A percentile compares a stretch with the other conserved stretches of the same genome.
Conservation (phyloP, 53 echinoderm and acorn worm species). For the Temnopleurus reevesii region DNA sequence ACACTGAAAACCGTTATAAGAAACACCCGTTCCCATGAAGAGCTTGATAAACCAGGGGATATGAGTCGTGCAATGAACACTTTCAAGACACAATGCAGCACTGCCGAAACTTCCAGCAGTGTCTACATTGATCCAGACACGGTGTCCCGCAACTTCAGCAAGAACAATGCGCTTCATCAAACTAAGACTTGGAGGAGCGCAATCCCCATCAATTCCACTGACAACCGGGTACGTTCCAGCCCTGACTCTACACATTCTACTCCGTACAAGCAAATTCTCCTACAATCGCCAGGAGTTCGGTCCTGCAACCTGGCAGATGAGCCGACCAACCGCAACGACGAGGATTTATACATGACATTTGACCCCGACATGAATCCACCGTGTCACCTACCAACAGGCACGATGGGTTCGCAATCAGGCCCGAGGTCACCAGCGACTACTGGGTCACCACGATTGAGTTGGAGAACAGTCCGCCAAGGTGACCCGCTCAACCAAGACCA, state of each 20-base stretch:
- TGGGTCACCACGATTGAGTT: not conserved
- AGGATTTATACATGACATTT: constrained; percentile 2
- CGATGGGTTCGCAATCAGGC: not conserved
- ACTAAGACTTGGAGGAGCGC: not conserved
- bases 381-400: not conserved
- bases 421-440: not conserved
- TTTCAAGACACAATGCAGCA: not conserved
- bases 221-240: not conserved
- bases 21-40: not conserved
- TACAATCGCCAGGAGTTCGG: not conserved
- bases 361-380: not conserved
- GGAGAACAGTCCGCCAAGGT: not conserved
- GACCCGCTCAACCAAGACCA: not conserved
- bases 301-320: not conserved
- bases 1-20: not conserved
- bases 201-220: not conserved
- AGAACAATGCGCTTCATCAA: not conserved
- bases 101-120: not conserved
- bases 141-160: constrained; percentile 10
- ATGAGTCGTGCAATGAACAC: not conserved
- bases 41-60: not conserved
- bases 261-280: not conserved
- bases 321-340: not conserved
- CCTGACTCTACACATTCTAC: not conserved
- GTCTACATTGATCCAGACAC: constrained; percentile 1